Percentiles rank a stretch among this genome's conserved stretches.
These are phyloP conservation scores for Drosophila paranaensis DNA, from an alignment of 2,888 invertebrate species.

Conservation along the genomic window DNA sequence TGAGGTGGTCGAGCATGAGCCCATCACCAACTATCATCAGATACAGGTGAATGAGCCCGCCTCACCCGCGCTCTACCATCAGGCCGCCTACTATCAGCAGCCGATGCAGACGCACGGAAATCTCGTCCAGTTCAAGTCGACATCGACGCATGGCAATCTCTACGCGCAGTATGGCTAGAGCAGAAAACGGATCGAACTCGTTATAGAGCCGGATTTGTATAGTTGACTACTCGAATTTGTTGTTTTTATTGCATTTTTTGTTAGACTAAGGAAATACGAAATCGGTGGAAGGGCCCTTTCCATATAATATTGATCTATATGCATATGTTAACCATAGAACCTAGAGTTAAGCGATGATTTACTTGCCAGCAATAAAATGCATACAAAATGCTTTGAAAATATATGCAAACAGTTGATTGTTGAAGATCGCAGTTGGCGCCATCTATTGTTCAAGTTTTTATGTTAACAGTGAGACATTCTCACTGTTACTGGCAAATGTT, in stretches of 20 bases:
- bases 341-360: slow-evolving; percentile 53
- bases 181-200: not conserved
- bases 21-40: slow-evolving; percentile 87
- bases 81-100: slow-evolving; percentile 74
- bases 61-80: slow-evolving; percentile 70
- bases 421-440: not conserved
- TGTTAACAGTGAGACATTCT: not conserved
- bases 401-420: not conserved
- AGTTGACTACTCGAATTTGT: slow-evolving; percentile 35
- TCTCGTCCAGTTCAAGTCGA: slow-evolving; percentile 58
- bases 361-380: slow-evolving; percentile 72
- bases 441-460: slow-evolving; percentile 21
- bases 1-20: slow-evolving; percentile 87
- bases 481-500: too few species aligned
- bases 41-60: slow-evolving; percentile 87
- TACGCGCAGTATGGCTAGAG: slow-evolving; percentile 47
- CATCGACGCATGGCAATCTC: slow-evolving; percentile 63
- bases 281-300: slow-evolving; percentile 72
- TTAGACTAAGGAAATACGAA: slow-evolving; percentile 25
- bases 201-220: slow-evolving; percentile 27
- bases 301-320: slow-evolving; percentile 52
- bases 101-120: slow-evolving; percentile 70
- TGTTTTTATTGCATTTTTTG: slow-evolving; percentile 46
- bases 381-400: slow-evolving; percentile 63
- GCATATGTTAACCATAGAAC: slow-evolving; percentile 24